phyloP scores from a whole-genome alignment of 2,888 invertebrate species.

The Pollenia labialis region DNA sequence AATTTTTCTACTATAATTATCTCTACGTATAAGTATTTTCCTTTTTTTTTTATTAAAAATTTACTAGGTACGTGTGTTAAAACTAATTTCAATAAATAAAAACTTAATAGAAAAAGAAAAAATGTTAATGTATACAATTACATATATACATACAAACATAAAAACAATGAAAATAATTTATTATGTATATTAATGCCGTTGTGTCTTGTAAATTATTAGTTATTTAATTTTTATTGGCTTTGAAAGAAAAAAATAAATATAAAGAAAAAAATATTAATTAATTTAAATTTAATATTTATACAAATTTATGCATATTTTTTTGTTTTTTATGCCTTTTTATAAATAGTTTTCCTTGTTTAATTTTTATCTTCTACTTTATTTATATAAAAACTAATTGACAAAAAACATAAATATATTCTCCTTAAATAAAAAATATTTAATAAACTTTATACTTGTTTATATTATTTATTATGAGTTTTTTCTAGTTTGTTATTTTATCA shows the following conservation, averaged over 20 bases:
- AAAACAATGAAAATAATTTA: constrained; percentile 30
- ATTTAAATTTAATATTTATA: constrained; percentile 65
- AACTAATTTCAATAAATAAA: constrained; percentile 54
- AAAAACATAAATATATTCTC: constrained; percentile 47
- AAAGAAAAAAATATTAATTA: constrained; percentile 67
- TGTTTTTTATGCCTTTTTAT: constrained; percentile 73
- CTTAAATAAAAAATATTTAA: constrained; percentile 61
- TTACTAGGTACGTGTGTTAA: constrained; percentile 26
- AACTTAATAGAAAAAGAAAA: constrained; percentile 58
- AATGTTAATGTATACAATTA: constrained; percentile 51
- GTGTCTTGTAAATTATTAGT: constrained; percentile 74
- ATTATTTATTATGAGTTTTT: constrained; percentile 40
- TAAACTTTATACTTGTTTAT: constrained; percentile 62
- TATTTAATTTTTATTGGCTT: constrained; percentile 76
- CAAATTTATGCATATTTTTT: constrained; percentile 74
- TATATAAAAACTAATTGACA: constrained; percentile 63
- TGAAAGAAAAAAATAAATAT: constrained; percentile 74
- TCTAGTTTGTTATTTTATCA: constrained; percentile 52
- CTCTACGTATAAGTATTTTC: background rate
- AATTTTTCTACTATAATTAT: constrained; percentile 7
- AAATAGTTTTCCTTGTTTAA: constrained; percentile 70
- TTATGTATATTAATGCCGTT: constrained; percentile 34
- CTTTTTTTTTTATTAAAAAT: constrained; percentile 10
- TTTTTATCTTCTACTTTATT: constrained; percentile 35
- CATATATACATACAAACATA: constrained; percentile 23